Base-by-base conservation (phyloP, 2,797 vertebrate species). In the Sebastes steindachneri region DNA sequence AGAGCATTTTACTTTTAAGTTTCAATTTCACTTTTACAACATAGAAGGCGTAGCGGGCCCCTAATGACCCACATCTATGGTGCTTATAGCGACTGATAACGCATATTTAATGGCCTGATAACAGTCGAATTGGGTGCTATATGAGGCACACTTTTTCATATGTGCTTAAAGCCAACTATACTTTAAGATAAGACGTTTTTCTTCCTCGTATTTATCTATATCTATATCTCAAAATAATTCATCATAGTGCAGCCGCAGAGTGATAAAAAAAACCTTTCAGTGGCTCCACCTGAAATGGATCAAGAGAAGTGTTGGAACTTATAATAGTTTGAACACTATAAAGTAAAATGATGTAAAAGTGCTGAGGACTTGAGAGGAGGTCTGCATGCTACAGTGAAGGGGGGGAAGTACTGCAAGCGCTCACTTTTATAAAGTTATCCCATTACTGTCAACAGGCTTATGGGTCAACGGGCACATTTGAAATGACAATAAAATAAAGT, bases 401-500 rank as follows among this genome's bases (percentile, higher is more conserved):
- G 35, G 33, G 48, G 11, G 1, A 31, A 58, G 57, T 64, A 28
- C 21, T 45, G 29, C 19, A 4, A 7, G 19, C 3, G 1, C 19
- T 58, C 48, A 51, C 28, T 64, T 64, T 68, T 45, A 53, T 23
- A 57, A 58, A 64, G 53, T 62, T 48, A 68, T 41, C 2, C 17
- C 9, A 74, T 77, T 29, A 10, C 26, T 77, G 60, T 35, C 54
- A 80, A 77, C 37, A 35, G 41, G 12, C 31, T 58, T 25, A 25
- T 28, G 29, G 41, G 37, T 84, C 31, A 59, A 59, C 33, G 31
- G 68, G 29, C 9, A 7, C 53, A 74, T 70, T 35, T 74, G 9
- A 70, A 66, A 60, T 62, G 23, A 65, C 29, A 68, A 64, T 76
- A 72, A 54, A 75, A 75, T 57, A 67, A 65, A 66, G 31, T 33